phyloP scores from a whole-genome alignment of 2,888 invertebrate species.

The Agrochola litura region DNA sequence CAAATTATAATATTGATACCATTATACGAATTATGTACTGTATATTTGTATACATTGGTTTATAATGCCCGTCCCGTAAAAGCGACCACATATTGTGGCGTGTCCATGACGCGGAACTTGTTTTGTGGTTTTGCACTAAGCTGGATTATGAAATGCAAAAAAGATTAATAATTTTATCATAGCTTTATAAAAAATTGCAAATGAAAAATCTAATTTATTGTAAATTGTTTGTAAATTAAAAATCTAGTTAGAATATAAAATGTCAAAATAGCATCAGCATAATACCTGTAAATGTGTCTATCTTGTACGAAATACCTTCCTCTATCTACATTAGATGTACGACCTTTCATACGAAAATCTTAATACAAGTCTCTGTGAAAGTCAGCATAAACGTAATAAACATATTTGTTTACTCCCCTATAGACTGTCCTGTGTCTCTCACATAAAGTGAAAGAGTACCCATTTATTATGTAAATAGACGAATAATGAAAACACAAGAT shows the following conservation, averaged over 20 bases:
- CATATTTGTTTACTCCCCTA: conserved; percentile 37
- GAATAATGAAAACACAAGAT: conserved; percentile 47
- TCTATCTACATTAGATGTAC: not conserved
- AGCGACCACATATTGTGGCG: conserved; percentile 25
- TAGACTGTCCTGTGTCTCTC: conserved; percentile 17
- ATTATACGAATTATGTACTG: too few species aligned
- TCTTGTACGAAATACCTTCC: not conserved
- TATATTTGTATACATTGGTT: not conserved
- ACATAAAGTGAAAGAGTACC: conserved; percentile 40
- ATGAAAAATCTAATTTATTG: not conserved
- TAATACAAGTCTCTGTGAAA: not conserved
- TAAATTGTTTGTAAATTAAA: not conserved
- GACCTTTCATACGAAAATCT: not conserved
- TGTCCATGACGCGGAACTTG: conserved; percentile 22
- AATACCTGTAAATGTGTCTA: not conserved
- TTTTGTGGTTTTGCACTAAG: conserved; percentile 33
- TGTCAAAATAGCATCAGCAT: not conserved
- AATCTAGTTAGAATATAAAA: not conserved
- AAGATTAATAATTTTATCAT: not conserved
- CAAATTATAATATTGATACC: not conserved
- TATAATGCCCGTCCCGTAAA: conserved; percentile 22
- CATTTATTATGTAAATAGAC: conserved; percentile 39
- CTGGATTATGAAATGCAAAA: conserved; percentile 20
- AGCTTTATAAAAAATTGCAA: not conserved
- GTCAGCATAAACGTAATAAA: conserved; percentile 21